Evolutionary conservation across 2,113 vertebrate genomes (phyloP), one percentile per base, ranked within the genome.

Genomic region (Aphelocoma coerulescens): DNA sequence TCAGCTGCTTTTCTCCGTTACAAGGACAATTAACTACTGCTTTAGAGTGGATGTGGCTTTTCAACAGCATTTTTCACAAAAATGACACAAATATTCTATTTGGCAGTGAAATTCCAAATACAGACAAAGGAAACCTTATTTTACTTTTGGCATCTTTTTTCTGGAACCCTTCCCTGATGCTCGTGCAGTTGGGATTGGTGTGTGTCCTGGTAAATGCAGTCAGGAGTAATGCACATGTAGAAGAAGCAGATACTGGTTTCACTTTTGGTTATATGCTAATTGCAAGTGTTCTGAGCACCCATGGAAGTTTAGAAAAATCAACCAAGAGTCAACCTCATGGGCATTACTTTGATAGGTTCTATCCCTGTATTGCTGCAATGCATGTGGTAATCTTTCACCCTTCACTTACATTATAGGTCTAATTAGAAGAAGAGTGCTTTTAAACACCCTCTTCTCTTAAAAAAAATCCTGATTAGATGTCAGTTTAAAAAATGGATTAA

Each of bases 141-240:
- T 77, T 72, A 26, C 28, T 48, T 85, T 18, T 59, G 32, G 19
- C 63, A 61, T 75, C 4, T 19, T 81, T 80, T 65, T 52, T 62
- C 41, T 76, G 71, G 61, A 51, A 10, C 22, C 6, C 3, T 10
- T 67, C 23, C 33, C 43, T 43, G 10, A 54, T 41, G 21, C 26
- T 80, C 3, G 7, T 55, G 37, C 23, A 27, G 13, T 49, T 91
- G 33, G 9, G 21, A 3, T 81, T 49, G 18, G 7, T 44, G 20
- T n/a, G 3, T 79, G 54, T 35, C 52, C 37, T 69, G 28, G 14
- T 83, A 44, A 80, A 51, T 27, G 21, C 39, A 35, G 39, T 54
- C 33, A 44, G 39, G n/a, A 48, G 32, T 41, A 75, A 78, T 0
- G 1, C 20, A 22, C 4, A 1, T 3, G 13, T 65, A 12, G n/a